Percentiles rank a stretch among this genome's conserved stretches.
phyloP scores from a whole-genome alignment of 2,113 vertebrate genomes.

The Triplophysa tibetana region DNA sequence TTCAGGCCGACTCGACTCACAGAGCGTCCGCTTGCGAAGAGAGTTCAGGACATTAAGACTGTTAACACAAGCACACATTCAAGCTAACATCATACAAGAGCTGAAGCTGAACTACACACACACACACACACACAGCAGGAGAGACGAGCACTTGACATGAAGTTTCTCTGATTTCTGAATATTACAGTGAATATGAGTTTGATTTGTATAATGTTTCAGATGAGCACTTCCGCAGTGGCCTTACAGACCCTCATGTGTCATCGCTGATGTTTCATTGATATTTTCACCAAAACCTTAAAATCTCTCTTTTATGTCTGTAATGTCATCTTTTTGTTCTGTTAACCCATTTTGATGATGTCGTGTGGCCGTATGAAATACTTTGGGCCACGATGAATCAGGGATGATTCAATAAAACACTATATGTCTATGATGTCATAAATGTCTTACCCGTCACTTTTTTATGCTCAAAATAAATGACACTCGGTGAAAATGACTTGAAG shows the following conservation, averaged over 20 bases:
- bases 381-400: neutral
- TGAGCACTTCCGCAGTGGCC: slow-evolving; percentile 49
- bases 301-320: slow-evolving; percentile 18
- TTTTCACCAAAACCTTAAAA: slow-evolving; percentile 57
- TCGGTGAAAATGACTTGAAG: too few species aligned
- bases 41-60: slow-evolving; percentile 77
- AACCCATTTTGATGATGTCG: neutral
- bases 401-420: neutral
- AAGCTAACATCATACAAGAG: slow-evolving; percentile 75
- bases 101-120: slow-evolving; percentile 51
- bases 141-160: neutral
- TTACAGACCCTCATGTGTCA: slow-evolving; percentile 34
- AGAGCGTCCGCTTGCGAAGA: slow-evolving; percentile 71
- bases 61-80: slow-evolving; percentile 74
- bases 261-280: slow-evolving; percentile 3
- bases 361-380: too few species aligned
- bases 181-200: neutral
- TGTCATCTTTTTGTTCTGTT: neutral
- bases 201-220: slow-evolving; percentile 16
- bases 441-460: slow-evolving; percentile 14
- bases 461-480: slow-evolving; percentile 17
- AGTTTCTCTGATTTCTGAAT: neutral
- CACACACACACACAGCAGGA: neutral
- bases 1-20: slow-evolving; percentile 71
- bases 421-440: neutral